These are phyloP conservation scores for Phyllotreta cruciferae DNA, from an alignment of 2,888 invertebrate species.

Conservation along the genomic window DNA sequence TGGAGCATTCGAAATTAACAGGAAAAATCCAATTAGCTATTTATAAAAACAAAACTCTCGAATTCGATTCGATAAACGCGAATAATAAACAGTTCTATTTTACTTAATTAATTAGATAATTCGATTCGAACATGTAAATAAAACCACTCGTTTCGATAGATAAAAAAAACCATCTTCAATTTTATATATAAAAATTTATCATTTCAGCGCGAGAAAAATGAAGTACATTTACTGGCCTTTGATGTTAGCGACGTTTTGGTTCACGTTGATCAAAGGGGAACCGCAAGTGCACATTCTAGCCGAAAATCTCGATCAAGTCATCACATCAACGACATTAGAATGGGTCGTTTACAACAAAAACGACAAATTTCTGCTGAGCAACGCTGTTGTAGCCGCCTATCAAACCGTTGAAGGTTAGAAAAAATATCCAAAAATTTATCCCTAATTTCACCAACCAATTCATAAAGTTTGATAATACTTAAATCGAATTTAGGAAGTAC, in stretches of 20 bases:
- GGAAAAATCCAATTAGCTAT: constrained; percentile 17
- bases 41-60: too few species aligned
- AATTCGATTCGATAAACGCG: too few species aligned
- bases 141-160: too few species aligned
- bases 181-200: constrained; percentile 10
- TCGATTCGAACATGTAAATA: too few species aligned
- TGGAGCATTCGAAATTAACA: constrained; percentile 6
- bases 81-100: too few species aligned
- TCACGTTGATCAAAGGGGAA: constrained; percentile 40
- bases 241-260: constrained; percentile 50
- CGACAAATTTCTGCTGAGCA: constrained; percentile 61
- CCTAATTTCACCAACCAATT: too few species aligned
- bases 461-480: too few species aligned
- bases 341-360: constrained; percentile 70
- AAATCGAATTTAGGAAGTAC: too few species aligned
- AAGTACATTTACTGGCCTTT: constrained; percentile 34
- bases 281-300: constrained; percentile 54
- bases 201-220: constrained; percentile 39
- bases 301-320: constrained; percentile 66
- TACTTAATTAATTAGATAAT: too few species aligned
- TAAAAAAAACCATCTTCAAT: too few species aligned
- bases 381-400: constrained; percentile 72
- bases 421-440: too few species aligned
- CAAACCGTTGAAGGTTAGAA: constrained; percentile 51
- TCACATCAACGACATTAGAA: constrained; percentile 81